Evolutionary conservation across 2,113 vertebrate genomes (phyloP).

Genomic region (Riparia riparia): DNA sequence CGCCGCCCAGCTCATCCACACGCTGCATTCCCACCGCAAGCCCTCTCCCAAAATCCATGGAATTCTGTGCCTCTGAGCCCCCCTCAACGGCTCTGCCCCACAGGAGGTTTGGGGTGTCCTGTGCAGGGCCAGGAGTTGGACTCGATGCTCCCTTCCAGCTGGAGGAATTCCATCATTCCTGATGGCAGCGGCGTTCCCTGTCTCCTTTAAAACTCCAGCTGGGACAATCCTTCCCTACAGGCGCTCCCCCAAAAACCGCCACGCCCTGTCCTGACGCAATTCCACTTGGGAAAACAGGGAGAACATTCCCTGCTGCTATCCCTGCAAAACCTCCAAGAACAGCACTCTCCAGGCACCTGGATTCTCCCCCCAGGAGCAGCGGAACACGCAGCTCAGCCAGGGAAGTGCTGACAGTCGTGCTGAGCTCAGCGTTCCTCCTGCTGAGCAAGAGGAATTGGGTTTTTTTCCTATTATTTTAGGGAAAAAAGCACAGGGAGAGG

Average conservation of each 20-base stretch:
- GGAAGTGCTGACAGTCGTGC: neutral
- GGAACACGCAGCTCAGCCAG: neutral
- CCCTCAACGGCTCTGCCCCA: neutral
- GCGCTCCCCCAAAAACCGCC: neutral
- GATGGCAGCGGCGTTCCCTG: neutral
- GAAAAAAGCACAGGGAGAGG: neutral
- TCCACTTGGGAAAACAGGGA: neutral
- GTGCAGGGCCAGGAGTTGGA: neutral
- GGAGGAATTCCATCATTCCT: neutral
- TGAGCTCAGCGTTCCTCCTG: neutral
- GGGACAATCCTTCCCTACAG: neutral
- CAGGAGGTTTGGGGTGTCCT: neutral
- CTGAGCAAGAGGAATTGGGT: neutral
- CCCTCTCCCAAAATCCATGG: rapidly evolving
- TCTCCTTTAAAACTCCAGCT: rapidly evolving
- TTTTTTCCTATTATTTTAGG: neutral
- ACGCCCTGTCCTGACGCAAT: rapidly evolving
- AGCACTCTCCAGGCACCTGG: neutral
- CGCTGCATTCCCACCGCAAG: rapidly evolving
- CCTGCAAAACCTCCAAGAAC: neutral
- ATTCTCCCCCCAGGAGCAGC: neutral
- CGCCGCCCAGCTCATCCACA: rapidly evolving
- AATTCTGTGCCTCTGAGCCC: rapidly evolving
- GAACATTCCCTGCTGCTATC: neutral
- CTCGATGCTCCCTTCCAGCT: neutral